Base-by-base conservation (phyloP, 2,113 vertebrate genomes). In the Leptobrachium leishanense region DNA sequence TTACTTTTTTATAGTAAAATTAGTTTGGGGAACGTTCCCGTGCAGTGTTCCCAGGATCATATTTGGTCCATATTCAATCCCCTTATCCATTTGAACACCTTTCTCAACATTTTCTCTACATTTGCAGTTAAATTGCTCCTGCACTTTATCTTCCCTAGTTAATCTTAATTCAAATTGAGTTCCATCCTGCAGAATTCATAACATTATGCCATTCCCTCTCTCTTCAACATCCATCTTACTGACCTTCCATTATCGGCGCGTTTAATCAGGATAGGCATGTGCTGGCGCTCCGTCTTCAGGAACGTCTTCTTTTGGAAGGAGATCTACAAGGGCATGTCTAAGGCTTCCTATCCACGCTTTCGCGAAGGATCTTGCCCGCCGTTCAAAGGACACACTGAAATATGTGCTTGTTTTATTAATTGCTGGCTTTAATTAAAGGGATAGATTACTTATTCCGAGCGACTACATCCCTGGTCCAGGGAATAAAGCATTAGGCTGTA, bases 111-210 rank as follows among this genome's bases (percentile, higher is more conserved):
- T 62, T 66, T 70, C 54, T 70, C 43, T 41, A 39, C 41, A 46
- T 70, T 59, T 70, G 54, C 42, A 46, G n/a, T 39, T 46, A 31
- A 6, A 44, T n/a, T 11, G 62, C 67, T 6, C 57, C 67, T 77
- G 76, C 42, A n/a, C 66, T 70, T 69, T 69, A 77, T 77, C 76
- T 69, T 59, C 54, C 31, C 53, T 15, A 69, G 43, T 70, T 77
- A 70, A 77, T 77, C 76, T 77, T 70, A 46, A 77, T 77, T 77
- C 55, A 77, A 15, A 77, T 77, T 59, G 66, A 69, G 54, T 69
- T 57, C 69, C 75, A 39, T 70, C 76, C 67, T 70, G 76, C 67
- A 59, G 68, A 70, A 77, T 63, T 62, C 76, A 59, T 71, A 63
- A 63, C 76, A 77, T 63, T 77, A 46, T 70, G 54, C 46, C 68